Conservation (phyloP, 30 jellyfish, hydroid and myxozoan genomes). For the Haliclystus octoradiatus region DNA sequence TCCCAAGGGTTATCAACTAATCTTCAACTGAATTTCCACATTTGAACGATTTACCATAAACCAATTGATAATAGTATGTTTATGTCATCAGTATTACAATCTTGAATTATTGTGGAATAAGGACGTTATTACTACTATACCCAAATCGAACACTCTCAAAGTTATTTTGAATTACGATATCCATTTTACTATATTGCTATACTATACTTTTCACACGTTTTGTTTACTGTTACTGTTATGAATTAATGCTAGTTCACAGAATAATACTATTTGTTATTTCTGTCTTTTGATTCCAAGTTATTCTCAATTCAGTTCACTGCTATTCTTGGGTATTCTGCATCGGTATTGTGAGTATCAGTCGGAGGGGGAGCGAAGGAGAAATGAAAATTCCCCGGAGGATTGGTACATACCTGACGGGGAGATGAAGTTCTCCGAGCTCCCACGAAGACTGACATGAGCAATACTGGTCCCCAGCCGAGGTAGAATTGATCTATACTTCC, state of each 20-base stretch:
- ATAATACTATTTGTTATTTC: too few species aligned
- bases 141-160: too few species aligned
- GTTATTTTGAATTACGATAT: too few species aligned
- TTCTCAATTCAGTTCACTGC: background rate
- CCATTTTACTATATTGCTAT: too few species aligned
- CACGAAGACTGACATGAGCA: constrained; percentile 1
- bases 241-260: too few species aligned
- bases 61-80: background rate
- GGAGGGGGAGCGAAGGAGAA: constrained; percentile 2
- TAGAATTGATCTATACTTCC: background rate
- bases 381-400: constrained; percentile 1
- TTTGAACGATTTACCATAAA: background rate
- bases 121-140: background rate
- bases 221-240: too few species aligned
- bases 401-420: constrained; percentile 2
- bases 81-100: background rate
- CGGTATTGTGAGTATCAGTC: background rate
- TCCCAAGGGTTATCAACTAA: too few species aligned
- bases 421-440: constrained; percentile 2
- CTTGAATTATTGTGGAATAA: background rate
- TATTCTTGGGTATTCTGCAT: background rate
- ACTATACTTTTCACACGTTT: too few species aligned
- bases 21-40: too few species aligned
- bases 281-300: background rate
- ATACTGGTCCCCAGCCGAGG: constrained; percentile 1